phyloP scores from a whole-genome alignment of 1,140 invertebrate species.

The Drosophila littoralis region DNA sequence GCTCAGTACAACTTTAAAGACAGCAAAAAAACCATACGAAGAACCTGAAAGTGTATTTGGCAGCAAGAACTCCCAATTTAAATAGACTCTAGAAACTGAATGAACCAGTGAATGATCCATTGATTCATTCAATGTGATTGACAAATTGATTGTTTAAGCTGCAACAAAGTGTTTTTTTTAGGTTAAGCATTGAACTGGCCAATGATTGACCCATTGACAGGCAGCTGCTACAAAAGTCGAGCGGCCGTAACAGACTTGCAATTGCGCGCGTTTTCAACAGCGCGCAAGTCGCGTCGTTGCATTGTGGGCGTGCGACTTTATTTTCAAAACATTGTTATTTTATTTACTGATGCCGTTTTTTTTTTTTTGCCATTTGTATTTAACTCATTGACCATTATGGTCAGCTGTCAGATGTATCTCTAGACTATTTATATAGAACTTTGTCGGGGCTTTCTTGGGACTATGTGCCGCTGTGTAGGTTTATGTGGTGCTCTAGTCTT shows the following conservation, averaged over 20 bases:
- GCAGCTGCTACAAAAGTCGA: constrained; percentile 44
- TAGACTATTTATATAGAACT: constrained; percentile 7
- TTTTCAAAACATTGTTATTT: constrained; percentile 31
- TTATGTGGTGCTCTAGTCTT: constrained; percentile 31
- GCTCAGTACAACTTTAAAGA: no score
- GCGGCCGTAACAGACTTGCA: constrained; percentile 8
- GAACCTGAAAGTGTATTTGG: background rate
- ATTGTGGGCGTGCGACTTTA: constrained; percentile 37
- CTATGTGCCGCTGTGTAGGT: constrained; percentile 37
- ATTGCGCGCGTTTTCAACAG: constrained; percentile 47
- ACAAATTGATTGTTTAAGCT: constrained; percentile 61
- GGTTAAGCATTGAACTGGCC: constrained; percentile 54
- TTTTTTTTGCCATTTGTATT: background rate
- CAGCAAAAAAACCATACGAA: no score
- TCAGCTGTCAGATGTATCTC: constrained; percentile 34
- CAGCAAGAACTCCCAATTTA: constrained; percentile 10
- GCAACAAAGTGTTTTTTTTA: constrained; percentile 55
- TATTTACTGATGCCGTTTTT: constrained; percentile 20
- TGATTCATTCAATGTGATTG: constrained; percentile 46
- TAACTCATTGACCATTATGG: constrained; percentile 42
- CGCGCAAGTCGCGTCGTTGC: constrained; percentile 29
- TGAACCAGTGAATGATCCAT: constrained; percentile 4
- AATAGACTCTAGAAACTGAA: constrained; percentile 13
- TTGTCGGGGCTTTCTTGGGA: constrained; percentile 29
- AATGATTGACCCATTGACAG: constrained; percentile 54